Percentiles rank a stretch among this genome's conserved stretches.
Conservation (phyloP, 2,888 invertebrate species). For the Pristionchus exspectatus region DNA sequence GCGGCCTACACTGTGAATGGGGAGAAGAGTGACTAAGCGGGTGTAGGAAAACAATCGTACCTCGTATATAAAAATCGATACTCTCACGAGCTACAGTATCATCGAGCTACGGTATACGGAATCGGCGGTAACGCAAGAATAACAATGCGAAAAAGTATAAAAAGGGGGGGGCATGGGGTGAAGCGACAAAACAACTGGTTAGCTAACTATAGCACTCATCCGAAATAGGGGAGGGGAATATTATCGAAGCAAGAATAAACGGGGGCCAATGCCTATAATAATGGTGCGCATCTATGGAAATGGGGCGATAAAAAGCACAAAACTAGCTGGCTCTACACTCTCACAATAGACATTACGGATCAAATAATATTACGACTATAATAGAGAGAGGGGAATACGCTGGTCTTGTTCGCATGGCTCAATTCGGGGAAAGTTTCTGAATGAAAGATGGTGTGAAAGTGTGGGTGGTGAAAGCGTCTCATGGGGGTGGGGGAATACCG, state of each 20-base stretch:
- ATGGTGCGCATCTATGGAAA: background rate
- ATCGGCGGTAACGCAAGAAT: slow-evolving; percentile 25
- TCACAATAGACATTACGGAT: background rate
- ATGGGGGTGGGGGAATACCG: background rate
- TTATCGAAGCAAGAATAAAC: background rate
- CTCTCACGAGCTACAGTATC: slow-evolving; percentile 18
- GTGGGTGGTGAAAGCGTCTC: background rate
- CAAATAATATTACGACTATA: background rate
- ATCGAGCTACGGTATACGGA: background rate
- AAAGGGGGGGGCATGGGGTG: background rate
- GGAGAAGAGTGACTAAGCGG: background rate
- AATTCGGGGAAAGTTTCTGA: background rate
- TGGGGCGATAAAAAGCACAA: background rate
- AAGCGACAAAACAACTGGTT: background rate
- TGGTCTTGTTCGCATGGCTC: background rate
- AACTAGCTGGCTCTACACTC: background rate
- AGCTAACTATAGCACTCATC: background rate
- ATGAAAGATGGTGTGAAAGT: background rate
- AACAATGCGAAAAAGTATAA: background rate
- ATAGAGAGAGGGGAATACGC: background rate
- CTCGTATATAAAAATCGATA: slow-evolving; percentile 34
- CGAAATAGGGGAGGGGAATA: background rate
- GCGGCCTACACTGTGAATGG: slow-evolving; percentile 21
- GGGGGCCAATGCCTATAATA: background rate
- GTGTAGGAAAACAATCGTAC: background rate